Evolutionary conservation across 2,888 invertebrate genomes (phyloP), one percentile per base, ranked within the genome.

Genomic region (Caenorhabditis sp.): DNA sequence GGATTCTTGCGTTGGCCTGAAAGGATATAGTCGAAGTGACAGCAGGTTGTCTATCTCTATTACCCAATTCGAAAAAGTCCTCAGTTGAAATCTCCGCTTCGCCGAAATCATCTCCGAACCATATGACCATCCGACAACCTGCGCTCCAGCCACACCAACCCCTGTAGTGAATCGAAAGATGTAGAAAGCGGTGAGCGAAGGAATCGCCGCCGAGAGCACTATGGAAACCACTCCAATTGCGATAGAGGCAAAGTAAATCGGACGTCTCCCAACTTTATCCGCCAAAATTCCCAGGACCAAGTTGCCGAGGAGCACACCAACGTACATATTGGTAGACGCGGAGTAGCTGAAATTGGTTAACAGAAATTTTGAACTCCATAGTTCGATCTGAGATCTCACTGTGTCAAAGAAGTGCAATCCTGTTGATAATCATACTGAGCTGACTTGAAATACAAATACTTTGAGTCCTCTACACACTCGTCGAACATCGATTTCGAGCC

Each of bases 61-160:
- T n/a, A 75, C 77, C 82, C 82, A 83, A 74, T 83, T 83, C 7
- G 82, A 69, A 28, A 79, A 79, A 4, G 82, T 79, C 47, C 82
- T 76, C 72, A 82, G 66, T 22, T 72, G 79, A 31, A 80, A 70
- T 41, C 82, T 54, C 26, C 79, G 12, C n/a, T 74, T 72, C 6
- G 79, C 44, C 0, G 82, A 79, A 16, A 83, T 79, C 79, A 83
- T 54, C 49, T 83, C 82, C 4, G 82, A 83, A n/a, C 82, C 82
- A 64, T 83, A 83, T 3, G 79, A 68, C 82, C 82, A 83, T 26
- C 82, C 82, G 38, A 83, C 82, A 26, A 69, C 79, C 16, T 69
- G 73, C 22, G 82, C 54, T 22, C 82, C 82, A 22, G 82, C 77
- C 0, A 79, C 74, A 24, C 63, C 73, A 8, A 83, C 49, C 49